Conservation (phyloP, 2,113 vertebrate genomes). For the Notothenia coriiceps region DNA sequence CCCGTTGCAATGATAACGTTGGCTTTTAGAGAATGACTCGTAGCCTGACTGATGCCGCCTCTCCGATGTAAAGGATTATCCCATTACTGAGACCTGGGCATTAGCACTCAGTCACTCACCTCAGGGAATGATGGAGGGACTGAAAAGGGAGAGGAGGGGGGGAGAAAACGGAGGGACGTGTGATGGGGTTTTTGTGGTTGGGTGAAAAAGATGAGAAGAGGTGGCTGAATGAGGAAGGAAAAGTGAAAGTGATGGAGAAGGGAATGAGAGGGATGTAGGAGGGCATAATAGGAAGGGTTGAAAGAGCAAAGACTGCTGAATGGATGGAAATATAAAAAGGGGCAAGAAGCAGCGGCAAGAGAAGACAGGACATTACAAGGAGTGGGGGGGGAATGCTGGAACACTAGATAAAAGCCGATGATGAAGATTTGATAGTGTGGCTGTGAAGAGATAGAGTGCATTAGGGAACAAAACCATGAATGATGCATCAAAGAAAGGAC, state of each 20-base stretch:
- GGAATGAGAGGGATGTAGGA: slow-evolving; percentile 41
- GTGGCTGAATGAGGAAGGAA: slow-evolving; percentile 22
- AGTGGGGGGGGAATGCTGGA: slow-evolving; percentile 32
- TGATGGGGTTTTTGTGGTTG: not conserved
- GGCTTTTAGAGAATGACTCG: slow-evolving; percentile 68
- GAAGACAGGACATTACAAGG: slow-evolving; percentile 46
- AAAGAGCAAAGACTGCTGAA: slow-evolving; percentile 57
- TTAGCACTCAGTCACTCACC: slow-evolving; percentile 65
- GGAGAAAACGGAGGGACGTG: slow-evolving; percentile 15
- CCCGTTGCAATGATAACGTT: slow-evolving; percentile 47
- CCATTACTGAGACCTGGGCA: slow-evolving; percentile 68
- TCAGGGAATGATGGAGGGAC: slow-evolving; percentile 54
- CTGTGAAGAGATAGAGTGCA: slow-evolving; percentile 75
- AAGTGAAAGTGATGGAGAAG: slow-evolving; percentile 54
- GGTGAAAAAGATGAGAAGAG: slow-evolving; percentile 10
- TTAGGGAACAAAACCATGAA: slow-evolving; percentile 80
- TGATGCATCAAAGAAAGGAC: slow-evolving; percentile 77
- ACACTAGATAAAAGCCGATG: slow-evolving; percentile 72
- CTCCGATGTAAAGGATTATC: slow-evolving; percentile 75
- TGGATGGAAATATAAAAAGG: slow-evolving; percentile 57
- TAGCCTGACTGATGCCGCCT: slow-evolving; percentile 46
- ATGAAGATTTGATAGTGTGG: slow-evolving; percentile 79
- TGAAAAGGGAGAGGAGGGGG: slow-evolving; percentile 10
- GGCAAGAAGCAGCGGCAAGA: slow-evolving; percentile 35
- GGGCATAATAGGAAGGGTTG: slow-evolving; percentile 49